Base-by-base conservation (phyloP, 2,797 vertebrate genomes). In the Sebastes kiyomatsui region DNA sequence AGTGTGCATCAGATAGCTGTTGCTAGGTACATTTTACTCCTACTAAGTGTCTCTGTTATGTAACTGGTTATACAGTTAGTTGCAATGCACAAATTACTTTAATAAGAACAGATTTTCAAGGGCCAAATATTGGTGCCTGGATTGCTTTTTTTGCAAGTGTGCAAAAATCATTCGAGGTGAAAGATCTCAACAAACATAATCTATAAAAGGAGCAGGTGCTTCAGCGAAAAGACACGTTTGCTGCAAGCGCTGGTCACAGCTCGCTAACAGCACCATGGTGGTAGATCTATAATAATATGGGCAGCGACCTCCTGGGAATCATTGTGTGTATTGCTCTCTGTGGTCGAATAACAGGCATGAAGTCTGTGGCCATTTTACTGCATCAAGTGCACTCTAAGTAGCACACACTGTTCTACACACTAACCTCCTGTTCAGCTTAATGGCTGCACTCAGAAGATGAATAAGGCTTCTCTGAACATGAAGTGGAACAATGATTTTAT, bases 341-440 rank as follows among this genome's bases (percentile, higher is more conserved):
- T 61, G 64, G 82, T 79, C 66, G 72, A 73, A 64, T 79, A 72
- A 84, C 59, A 38, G 68, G 42, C 14, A 61, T 55, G 56, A 28
- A 59, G 62, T 52, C 32, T 59, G 62, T 80, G 54, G 78, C 68
- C 52, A 68, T 86, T 79, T 81, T 58, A 59, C 72, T 65, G 75
- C 69, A 28, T 82, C 54, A 52, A 59, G 74, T 71, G 55, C 42
- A 59, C 60, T 55, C 76, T 35, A 35, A 55, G 64, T n/a, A 59
- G 54, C 61, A 81, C 60, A 79, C 60, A 55, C 42, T 70, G 67
- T 58, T 69, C 73, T 62, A 27, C 54, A 55, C 12, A 71, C 16
- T 27, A 59, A 14, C 27, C 27, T 54, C n/a, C 28, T 42, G 22
- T 6, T 70, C 55, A 62, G 23, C 49, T 42, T 13, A 23, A 54